Evolutionary conservation across 2,797 vertebrate species (phyloP), one percentile per base, ranked within the genome.

Genomic region (Neosilurus mollespiculum): DNA sequence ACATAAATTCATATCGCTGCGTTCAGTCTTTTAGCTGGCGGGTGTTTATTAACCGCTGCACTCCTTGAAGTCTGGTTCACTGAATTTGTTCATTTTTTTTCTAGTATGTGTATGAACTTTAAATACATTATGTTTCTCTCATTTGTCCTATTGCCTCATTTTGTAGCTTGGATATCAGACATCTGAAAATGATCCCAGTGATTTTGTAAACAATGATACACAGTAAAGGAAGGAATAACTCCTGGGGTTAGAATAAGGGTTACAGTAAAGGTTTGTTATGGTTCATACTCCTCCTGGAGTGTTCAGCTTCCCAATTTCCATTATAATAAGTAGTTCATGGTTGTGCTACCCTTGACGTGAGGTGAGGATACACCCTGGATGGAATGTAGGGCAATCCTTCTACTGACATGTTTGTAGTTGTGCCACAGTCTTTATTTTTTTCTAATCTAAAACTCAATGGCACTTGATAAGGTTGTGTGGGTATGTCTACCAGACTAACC

Each of bases 41-140:
- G 56, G 37, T 26, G 37, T 24, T 81, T 61, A 61, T 71, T 61
- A 30, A 49, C 54, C 12, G 43, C 37, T 6, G 4, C 16, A 54
- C 26, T 54, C 59, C 20, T 82, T 58, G 49, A 53, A 58, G 43
- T 76, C 81, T 62, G 43, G 49, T 9, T 37, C 51, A 72, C 62
- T 66, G 26, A 7, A 53, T 58, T 71, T 37, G 9, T 22, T 59
- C 18, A 34, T 56, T 22, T 69, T 75, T 67, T 58, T 30, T 2
- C 10, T 0, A 5, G 37, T 54, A n/a, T 54, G 65, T 59, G 24
- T 83, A 61, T 64, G 14, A 15, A 56, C 24, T 18, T 75, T 3
- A 73, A 84, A 56, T 62, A 67, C 78, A 73, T 59, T 2, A 15
- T 26, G 61, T 72, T 54, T 75, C 15, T 54, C 14, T 15, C 15